phyloP scores from a whole-genome alignment of 2,797 vertebrate species.

The Enoplosus armatus region DNA sequence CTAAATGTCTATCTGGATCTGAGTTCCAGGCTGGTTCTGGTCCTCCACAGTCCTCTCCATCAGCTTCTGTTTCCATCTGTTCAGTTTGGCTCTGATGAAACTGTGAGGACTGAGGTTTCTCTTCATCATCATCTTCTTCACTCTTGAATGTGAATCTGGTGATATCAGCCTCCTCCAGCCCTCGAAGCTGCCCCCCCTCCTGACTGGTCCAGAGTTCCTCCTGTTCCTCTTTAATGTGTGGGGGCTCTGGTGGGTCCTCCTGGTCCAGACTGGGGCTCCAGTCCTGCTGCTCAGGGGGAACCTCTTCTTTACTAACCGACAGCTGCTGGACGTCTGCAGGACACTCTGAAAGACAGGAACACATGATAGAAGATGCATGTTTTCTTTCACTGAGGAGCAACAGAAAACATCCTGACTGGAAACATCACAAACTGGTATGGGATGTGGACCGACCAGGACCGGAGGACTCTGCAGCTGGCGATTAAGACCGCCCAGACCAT shows the following conservation, averaged over 20 bases:
- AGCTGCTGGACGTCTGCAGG: conserved; percentile 13
- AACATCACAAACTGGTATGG: no score
- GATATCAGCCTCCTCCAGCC: conserved; percentile 17
- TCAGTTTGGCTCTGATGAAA: background rate
- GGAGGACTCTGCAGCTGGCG: no score
- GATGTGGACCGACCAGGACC: no score
- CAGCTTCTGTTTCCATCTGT: background rate
- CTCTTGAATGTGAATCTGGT: conserved; percentile 19
- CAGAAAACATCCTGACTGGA: no score
- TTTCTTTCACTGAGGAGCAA: no score
- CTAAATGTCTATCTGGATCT: background rate
- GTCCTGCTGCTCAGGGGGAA: background rate
- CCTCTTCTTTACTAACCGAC: background rate
- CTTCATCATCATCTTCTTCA: conserved; percentile 44
- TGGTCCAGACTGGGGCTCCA: conserved; percentile 18
- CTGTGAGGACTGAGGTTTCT: conserved; percentile 16
- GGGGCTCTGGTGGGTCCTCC: conserved; percentile 9
- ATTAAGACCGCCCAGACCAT: no score
- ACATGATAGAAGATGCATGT: no score
- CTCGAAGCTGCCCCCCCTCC: conserved; percentile 30
- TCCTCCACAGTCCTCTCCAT: conserved; percentile 14
- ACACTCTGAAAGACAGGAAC: background rate
- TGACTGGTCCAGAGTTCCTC: conserved; percentile 35
- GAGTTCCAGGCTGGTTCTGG: conserved; percentile 2
- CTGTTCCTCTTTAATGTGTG: conserved; percentile 58